Percentiles rank a stretch among this genome's conserved stretches.
phyloP scores from a whole-genome alignment of 2,113 vertebrate genomes.

The Ploceus nigricollis region DNA sequence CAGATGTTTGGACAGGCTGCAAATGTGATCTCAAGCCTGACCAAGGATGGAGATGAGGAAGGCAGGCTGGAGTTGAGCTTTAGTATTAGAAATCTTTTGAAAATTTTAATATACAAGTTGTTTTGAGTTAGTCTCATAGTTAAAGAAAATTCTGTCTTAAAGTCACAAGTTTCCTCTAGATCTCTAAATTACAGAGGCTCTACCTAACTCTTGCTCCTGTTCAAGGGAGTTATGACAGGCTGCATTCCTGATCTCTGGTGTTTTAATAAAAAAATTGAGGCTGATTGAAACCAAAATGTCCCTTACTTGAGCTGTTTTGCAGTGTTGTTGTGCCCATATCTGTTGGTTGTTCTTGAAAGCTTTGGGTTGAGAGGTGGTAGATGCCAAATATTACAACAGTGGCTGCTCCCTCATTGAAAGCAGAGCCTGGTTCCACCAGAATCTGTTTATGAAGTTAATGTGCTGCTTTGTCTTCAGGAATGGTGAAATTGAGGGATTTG shows the following conservation, averaged over 20 bases:
- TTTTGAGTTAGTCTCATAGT: background rate
- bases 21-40: background rate
- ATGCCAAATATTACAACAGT: background rate
- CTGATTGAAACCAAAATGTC: background rate
- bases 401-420: background rate
- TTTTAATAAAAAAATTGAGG: background rate
- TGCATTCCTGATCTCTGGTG: background rate
- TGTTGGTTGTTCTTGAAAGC: background rate
- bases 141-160: background rate
- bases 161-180: background rate
- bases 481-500: background rate
- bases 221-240: background rate
- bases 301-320: background rate
- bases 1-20: background rate
- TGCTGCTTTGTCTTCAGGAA: background rate
- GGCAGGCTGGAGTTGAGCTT: background rate
- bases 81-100: background rate
- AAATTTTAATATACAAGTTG: background rate
- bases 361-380: background rate
- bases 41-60: background rate
- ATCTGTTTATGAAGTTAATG: background rate
- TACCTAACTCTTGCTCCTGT: background rate
- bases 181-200: background rate
- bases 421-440: background rate
- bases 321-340: background rate